Conservation (phyloP, 2,113 vertebrate genomes). For the Bos indicus region DNA sequence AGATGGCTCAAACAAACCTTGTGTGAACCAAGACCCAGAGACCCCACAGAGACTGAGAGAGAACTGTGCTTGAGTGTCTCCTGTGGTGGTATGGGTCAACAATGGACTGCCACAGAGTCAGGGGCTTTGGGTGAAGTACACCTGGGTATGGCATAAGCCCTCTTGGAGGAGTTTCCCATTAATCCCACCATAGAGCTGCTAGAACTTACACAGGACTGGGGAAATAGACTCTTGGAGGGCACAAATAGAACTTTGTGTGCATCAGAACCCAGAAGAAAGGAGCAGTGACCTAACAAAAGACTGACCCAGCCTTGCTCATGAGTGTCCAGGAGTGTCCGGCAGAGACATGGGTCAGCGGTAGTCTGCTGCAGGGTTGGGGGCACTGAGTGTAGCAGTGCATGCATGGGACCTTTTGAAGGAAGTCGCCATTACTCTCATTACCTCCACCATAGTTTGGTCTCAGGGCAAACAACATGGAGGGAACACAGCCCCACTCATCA, state of each 20-base stretch:
- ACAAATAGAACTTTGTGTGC: neutral
- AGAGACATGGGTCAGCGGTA: accelerated
- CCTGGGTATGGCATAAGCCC: neutral
- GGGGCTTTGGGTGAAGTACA: neutral
- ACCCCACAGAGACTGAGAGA: neutral
- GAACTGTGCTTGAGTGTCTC: neutral
- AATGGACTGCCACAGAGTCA: neutral
- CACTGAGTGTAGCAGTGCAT: neutral
- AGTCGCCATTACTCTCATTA: neutral
- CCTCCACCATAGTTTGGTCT: neutral
- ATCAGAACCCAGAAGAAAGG: neutral
- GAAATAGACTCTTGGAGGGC: neutral
- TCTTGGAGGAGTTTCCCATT: neutral
- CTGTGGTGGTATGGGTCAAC: neutral
- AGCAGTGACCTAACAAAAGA: neutral
- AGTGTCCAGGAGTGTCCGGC: accelerated
- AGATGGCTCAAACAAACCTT: neutral
- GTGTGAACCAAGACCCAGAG: neutral
- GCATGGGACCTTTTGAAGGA: neutral
- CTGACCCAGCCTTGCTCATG: neutral
- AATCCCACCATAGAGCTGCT: neutral
- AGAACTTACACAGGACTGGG: neutral
- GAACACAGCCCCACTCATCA: neutral
- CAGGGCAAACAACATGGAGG: neutral
- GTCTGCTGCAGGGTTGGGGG: neutral